These are phyloP conservation scores for Willowsia nigromaculata DNA, from an alignment of 2,888 invertebrate species.

Conservation along the genomic window DNA sequence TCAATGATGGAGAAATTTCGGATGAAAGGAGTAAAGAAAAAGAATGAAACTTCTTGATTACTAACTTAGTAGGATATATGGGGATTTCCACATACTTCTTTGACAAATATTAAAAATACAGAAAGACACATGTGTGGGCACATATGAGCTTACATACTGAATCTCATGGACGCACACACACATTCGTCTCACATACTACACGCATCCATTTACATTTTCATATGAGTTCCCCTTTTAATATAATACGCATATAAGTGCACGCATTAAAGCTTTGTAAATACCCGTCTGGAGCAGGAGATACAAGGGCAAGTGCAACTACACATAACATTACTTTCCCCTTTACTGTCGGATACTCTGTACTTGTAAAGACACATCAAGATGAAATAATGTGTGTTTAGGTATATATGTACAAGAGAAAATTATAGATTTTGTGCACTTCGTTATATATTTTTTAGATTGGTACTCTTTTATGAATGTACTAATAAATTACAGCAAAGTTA, in stretches of 20 bases:
- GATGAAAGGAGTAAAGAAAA: slow-evolving; percentile 18
- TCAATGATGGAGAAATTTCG: slow-evolving; percentile 51
- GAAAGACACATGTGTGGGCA: background rate
- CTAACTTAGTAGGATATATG: slow-evolving; percentile 8
- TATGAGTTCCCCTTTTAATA: background rate
- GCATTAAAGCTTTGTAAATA: slow-evolving; percentile 32
- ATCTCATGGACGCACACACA: background rate
- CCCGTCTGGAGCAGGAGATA: background rate
- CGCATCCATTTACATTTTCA: slow-evolving; percentile 47
- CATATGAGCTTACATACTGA: background rate
- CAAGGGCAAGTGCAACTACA: slow-evolving; percentile 17
- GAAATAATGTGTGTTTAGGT: no score
- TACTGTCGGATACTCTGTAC: background rate
- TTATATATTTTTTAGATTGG: no score
- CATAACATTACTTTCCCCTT: slow-evolving; percentile 8
- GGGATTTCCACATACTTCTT: slow-evolving; percentile 21
- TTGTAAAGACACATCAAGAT: no score
- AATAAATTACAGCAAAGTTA: slow-evolving; percentile 39
- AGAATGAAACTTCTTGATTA: slow-evolving; percentile 34
- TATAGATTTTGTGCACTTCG: no score
- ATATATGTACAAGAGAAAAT: no score
- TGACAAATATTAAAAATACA: slow-evolving; percentile 28
- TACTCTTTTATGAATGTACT: background rate
- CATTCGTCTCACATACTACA: background rate
- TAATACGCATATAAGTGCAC: background rate